phyloP scores from a whole-genome alignment of 2,113 vertebrate genomes.

The Ophiodon elongatus region DNA sequence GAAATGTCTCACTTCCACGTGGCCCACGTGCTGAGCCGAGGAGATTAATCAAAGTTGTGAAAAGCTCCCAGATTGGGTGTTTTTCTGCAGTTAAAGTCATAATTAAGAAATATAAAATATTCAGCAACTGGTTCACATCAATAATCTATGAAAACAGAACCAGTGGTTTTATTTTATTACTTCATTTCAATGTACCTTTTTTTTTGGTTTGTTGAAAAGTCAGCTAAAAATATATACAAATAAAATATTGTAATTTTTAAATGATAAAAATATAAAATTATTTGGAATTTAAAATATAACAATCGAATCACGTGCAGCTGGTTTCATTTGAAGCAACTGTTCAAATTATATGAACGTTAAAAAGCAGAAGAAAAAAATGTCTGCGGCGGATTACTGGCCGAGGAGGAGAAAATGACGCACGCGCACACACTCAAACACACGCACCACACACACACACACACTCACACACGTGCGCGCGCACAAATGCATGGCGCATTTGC shows the following conservation, averaged over 20 bases:
- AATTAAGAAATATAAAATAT: neutral
- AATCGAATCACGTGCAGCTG: neutral
- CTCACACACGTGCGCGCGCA: conserved; percentile 30
- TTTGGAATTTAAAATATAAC: neutral
- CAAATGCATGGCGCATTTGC: conserved; percentile 80
- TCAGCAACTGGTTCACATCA: neutral
- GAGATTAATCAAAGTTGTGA: neutral
- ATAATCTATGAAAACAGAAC: neutral
- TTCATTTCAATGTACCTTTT: neutral
- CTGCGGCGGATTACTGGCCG: conserved; percentile 36
- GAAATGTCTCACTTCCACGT: neutral
- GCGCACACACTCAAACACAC: conserved; percentile 10
- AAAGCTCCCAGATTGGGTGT: neutral
- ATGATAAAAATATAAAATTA: neutral
- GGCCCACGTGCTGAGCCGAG: neutral
- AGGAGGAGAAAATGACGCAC: neutral
- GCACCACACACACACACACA: neutral
- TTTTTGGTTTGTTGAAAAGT: neutral
- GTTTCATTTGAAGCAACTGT: conserved; percentile 8
- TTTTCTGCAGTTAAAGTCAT: no score
- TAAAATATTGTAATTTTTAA: neutral
- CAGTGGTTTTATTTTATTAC: neutral
- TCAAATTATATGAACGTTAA: conserved; percentile 30
- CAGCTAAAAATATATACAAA: neutral
- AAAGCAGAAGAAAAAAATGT: conserved; percentile 20